Evolutionary conservation across 1,140 invertebrate species (phyloP).

Genomic region (Platorchestia sp.): DNA sequence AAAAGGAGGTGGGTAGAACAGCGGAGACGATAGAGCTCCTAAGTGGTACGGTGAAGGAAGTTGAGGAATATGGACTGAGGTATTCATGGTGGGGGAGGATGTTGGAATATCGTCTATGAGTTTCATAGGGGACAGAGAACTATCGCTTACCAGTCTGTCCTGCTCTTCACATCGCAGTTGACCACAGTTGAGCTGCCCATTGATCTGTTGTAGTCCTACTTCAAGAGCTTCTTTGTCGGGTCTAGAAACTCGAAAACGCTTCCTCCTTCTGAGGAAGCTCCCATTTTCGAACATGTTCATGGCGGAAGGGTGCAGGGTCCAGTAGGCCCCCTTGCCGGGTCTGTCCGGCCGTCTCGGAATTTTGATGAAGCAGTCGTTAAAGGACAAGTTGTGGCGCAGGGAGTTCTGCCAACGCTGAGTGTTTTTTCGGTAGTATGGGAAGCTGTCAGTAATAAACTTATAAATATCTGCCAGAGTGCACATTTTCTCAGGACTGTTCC

Average conservation of each 20-base stretch:
- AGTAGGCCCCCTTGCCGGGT: constrained; percentile 92
- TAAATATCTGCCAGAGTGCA: constrained; percentile 94
- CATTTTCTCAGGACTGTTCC: constrained; percentile 95
- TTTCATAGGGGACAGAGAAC: constrained; percentile 1
- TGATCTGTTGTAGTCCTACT: constrained; percentile 75
- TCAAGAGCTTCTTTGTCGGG: constrained; percentile 81
- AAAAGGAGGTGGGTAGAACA: constrained; percentile 42
- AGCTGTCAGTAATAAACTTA: constrained; percentile 91
- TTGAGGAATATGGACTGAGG: neutral
- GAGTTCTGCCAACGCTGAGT: constrained; percentile 91
- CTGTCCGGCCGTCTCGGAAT: constrained; percentile 89
- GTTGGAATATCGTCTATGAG: constrained; percentile 21
- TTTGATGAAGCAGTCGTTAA: constrained; percentile 96
- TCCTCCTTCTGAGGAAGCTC: constrained; percentile 85
- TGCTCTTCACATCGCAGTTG: constrained; percentile 44
- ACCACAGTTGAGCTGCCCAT: constrained; percentile 46
- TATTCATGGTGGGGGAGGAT: neutral
- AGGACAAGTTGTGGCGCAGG: constrained; percentile 87
- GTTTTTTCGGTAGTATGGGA: constrained; percentile 91
- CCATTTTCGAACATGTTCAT: constrained; percentile 97
- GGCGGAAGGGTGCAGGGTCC: constrained; percentile 89
- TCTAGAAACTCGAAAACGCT: constrained; percentile 88
- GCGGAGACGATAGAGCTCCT: neutral
- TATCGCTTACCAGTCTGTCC: constrained; percentile 8
- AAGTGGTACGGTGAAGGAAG: constrained; percentile 3